Conservation (phyloP, 2,888 invertebrate genomes). For the Chrysolina haemoptera region DNA sequence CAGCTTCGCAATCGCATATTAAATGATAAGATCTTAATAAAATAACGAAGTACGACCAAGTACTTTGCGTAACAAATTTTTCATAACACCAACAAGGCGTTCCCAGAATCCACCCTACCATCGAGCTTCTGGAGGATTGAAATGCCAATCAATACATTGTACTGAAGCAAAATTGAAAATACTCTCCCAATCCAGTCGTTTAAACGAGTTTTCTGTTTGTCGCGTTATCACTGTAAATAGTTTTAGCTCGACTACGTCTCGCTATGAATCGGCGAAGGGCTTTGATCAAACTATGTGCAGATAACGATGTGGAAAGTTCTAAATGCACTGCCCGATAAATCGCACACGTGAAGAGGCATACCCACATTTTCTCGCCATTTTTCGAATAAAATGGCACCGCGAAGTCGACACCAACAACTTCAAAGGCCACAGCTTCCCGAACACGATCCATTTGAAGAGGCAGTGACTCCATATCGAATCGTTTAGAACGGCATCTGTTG, state of each 20-base stretch:
- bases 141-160: conserved; percentile 56
- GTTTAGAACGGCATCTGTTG: neutral
- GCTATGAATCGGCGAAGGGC: too few species aligned
- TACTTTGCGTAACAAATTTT: too few species aligned
- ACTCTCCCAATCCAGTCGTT: conserved; percentile 37
- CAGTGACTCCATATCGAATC: neutral
- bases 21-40: conserved; percentile 55
- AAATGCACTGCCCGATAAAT: conserved; percentile 45
- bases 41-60: too few species aligned
- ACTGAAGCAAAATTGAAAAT: conserved; percentile 45
- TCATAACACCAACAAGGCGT: too few species aligned
- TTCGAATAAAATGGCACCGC: conserved; percentile 58
- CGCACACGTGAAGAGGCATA: conserved; percentile 45
- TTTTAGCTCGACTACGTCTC: too few species aligned
- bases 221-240: too few species aligned
- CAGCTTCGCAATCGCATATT: too few species aligned
- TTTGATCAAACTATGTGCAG: too few species aligned
- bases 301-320: conserved; percentile 16
- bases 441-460: conserved; percentile 45
- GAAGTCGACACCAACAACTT: conserved; percentile 1
- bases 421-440: conserved; percentile 45
- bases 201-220: conserved; percentile 33
- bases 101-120: conserved; percentile 70
- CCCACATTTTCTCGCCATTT: conserved; percentile 42
- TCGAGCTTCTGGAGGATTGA: conserved; percentile 64